phyloP scores from a whole-genome alignment of 1,140 invertebrate species.

The Pollicipes pollicipes region DNA sequence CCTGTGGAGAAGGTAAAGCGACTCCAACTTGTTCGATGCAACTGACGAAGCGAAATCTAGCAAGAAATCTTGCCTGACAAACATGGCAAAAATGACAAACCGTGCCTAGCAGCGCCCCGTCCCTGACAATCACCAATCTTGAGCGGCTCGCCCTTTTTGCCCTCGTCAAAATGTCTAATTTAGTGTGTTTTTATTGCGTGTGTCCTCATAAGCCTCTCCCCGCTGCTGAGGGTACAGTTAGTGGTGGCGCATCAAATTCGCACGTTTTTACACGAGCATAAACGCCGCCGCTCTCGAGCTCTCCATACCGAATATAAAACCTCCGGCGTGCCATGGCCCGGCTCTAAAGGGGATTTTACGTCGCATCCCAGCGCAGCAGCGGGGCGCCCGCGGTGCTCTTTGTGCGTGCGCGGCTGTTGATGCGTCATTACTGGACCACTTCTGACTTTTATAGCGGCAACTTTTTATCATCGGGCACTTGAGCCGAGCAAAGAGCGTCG shows the following conservation, averaged over 20 bases:
- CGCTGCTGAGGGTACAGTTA: not conserved
- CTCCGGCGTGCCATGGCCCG: not conserved
- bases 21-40: too few species aligned
- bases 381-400: not conserved
- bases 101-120: too few species aligned
- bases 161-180: not conserved
- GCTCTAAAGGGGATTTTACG: not conserved
- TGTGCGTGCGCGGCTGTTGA: not conserved
- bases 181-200: not conserved
- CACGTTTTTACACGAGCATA: not conserved
- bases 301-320: not conserved
- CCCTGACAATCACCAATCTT: too few species aligned
- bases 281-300: not conserved
- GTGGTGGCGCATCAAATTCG: not conserved
- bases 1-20: too few species aligned
- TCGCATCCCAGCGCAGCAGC: not conserved
- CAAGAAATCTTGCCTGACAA: too few species aligned
- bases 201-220: not conserved
- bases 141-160: too few species aligned
- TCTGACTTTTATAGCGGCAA: slow-evolving; percentile 1
- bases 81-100: too few species aligned
- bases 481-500: not conserved
- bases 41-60: too few species aligned
- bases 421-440: not conserved
- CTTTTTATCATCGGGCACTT: not conserved